Percentiles rank a stretch among this genome's conserved stretches.
phyloP scores from a whole-genome alignment of 1,140 invertebrate species.

The Lepidotrigona ventralis region DNA sequence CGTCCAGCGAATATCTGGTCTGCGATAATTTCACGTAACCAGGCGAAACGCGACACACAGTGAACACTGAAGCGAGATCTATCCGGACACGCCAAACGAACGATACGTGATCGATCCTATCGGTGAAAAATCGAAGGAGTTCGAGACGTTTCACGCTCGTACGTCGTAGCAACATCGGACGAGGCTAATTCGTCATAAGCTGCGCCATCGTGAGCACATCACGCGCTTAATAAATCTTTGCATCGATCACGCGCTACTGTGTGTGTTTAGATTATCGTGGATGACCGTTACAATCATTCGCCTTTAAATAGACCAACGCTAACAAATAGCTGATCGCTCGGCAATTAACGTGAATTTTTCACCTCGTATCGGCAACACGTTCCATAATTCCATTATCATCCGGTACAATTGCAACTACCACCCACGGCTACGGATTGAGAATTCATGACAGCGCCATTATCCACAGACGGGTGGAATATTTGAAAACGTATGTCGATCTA shows the following conservation, averaged over 20 bases:
- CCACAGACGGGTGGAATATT: neutral
- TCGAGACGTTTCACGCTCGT: neutral
- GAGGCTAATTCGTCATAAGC: constrained; percentile 41
- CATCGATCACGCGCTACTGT: neutral
- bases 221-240: constrained; percentile 59
- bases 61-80: neutral
- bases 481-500: neutral
- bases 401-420: neutral
- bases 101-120: neutral
- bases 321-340: neutral
- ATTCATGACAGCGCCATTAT: neutral
- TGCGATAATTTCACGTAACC: neutral
- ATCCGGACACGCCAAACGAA: neutral
- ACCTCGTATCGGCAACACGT: neutral
- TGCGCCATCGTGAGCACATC: constrained; percentile 50
- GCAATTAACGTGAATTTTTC: neutral
- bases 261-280: constrained; percentile 8
- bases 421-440: neutral
- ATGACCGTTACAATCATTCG: constrained; percentile 15
- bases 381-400: neutral
- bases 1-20: neutral
- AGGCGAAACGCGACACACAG: neutral
- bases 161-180: neutral
- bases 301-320: neutral
- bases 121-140: neutral